Conservation (phyloP, 1,140 invertebrate genomes). For the Caerostris extrusa region DNA sequence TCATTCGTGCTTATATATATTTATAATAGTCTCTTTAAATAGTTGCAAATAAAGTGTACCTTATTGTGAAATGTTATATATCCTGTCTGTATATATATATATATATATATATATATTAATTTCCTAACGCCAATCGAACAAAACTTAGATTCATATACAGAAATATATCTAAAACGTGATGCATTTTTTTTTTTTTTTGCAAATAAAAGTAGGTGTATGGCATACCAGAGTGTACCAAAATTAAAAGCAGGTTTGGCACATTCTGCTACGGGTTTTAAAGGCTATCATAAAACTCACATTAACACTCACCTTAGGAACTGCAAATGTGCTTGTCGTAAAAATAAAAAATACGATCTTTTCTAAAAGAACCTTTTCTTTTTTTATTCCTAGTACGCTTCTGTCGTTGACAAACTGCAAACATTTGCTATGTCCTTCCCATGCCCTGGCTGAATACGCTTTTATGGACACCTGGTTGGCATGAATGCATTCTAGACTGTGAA, state of each 20-base stretch:
- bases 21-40: too few relatives aligned
- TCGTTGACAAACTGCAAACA: slow-evolving; percentile 40
- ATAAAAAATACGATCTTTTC: background rate
- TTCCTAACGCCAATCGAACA: too few relatives aligned
- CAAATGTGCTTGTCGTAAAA: slow-evolving; percentile 42
- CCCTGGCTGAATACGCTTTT: slow-evolving; percentile 42
- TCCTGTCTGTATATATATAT: too few relatives aligned
- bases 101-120: too few relatives aligned
- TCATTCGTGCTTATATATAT: too few relatives aligned
- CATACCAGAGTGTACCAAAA: background rate
- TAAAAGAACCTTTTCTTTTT: background rate
- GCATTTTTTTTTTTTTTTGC: too few relatives aligned
- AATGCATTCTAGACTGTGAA: slow-evolving; percentile 14
- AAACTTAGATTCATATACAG: too few relatives aligned
- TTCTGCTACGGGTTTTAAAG: slow-evolving; percentile 17
- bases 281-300: slow-evolving; percentile 55
- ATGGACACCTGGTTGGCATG: slow-evolving; percentile 65
- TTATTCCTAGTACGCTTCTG: background rate
- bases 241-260: slow-evolving; percentile 17
- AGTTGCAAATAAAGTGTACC: too few relatives aligned
- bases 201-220: background rate
- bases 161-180: too few relatives aligned
- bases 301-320: slow-evolving; percentile 22
- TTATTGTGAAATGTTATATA: too few relatives aligned
- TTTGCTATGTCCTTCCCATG: slow-evolving; percentile 40